A percentile compares a stretch with the other conserved stretches of the same genome.
phyloP scores from a whole-genome alignment of 2,797 vertebrate genomes.

The Zenarchopterus dispar region DNA sequence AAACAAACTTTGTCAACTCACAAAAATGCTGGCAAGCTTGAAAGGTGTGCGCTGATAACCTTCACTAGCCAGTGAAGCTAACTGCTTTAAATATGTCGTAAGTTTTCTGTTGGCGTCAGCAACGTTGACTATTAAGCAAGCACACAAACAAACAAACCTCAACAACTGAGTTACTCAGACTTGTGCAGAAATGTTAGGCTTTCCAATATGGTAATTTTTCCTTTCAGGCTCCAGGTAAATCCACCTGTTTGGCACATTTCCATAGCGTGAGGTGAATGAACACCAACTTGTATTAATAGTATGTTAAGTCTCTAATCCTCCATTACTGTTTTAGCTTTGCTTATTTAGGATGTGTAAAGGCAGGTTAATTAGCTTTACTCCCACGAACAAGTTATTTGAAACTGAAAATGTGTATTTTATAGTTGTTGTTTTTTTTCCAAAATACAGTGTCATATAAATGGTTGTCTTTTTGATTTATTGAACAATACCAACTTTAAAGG shows the following conservation, averaged over 20 bases:
- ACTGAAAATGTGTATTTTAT: no score
- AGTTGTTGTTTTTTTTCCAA: no score
- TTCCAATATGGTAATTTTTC: conserved; percentile 15
- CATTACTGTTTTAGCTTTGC: no score
- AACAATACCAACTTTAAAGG: no score
- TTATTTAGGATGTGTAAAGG: conserved; percentile 6
- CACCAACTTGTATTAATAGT: conserved; percentile 16
- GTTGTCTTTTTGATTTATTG: no score
- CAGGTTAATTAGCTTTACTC: no score
- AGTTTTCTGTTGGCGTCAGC: conserved; percentile 41
- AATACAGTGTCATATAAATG: no score
- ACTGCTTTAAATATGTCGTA: conserved; percentile 23
- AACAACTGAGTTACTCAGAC: neutral
- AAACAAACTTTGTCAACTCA: neutral
- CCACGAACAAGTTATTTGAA: no score
- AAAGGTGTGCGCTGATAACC: conserved; percentile 9
- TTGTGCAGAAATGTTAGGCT: conserved; percentile 6
- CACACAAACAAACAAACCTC: conserved; percentile 1
- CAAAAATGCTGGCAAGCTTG: neutral
- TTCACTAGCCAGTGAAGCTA: conserved; percentile 42
- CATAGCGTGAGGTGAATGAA: conserved; percentile 14
- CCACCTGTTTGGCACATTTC: conserved; percentile 51
- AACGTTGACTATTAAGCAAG: conserved; percentile 4
- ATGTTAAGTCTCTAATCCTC: conserved; percentile 16
- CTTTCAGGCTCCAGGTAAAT: conserved; percentile 11